These are phyloP conservation scores for Drosophila gaucha DNA, from an alignment of 2,888 invertebrate genomes.

Conservation along the genomic window DNA sequence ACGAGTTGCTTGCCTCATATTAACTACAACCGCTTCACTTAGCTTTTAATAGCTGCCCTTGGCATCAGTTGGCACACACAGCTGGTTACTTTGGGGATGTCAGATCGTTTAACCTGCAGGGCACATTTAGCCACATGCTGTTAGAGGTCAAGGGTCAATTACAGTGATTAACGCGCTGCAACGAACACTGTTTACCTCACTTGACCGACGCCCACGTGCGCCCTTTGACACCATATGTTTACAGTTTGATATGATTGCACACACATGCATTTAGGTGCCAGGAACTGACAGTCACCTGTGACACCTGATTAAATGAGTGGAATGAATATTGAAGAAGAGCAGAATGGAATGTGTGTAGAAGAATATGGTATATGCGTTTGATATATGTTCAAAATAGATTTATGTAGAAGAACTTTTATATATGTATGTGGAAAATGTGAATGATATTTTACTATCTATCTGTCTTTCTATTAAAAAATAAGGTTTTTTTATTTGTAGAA, in stretches of 20 bases:
- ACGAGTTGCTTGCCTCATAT: neutral
- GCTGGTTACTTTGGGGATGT: slow-evolving; percentile 11
- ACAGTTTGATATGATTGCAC: slow-evolving; percentile 25
- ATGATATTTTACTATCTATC: neutral
- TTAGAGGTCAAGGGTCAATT: slow-evolving; percentile 33
- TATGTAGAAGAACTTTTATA: neutral
- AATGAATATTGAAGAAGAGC: neutral
- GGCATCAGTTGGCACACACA: slow-evolving; percentile 10
- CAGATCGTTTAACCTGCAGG: slow-evolving; percentile 36
- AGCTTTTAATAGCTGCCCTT: slow-evolving; percentile 25
- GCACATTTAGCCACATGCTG: slow-evolving; percentile 24
- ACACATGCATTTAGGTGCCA: slow-evolving; percentile 5
- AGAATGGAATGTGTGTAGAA: neutral
- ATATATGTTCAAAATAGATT: no score
- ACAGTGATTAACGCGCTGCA: slow-evolving; percentile 30
- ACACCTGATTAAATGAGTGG: slow-evolving; percentile 1
- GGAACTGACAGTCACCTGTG: neutral
- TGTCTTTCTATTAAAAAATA: neutral
- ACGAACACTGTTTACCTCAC: slow-evolving; percentile 26
- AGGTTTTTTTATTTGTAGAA: neutral
- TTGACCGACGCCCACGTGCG: slow-evolving; percentile 29
- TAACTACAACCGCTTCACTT: slow-evolving; percentile 24
- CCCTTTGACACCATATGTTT: slow-evolving; percentile 26
- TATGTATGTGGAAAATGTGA: neutral
- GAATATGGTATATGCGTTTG: neutral